Percentiles rank a stretch among this genome's conserved stretches.
These are phyloP conservation scores for Epizoanthus stellaris DNA, from an alignment of 92 coral and sea anemone species.

Conservation along the genomic window DNA sequence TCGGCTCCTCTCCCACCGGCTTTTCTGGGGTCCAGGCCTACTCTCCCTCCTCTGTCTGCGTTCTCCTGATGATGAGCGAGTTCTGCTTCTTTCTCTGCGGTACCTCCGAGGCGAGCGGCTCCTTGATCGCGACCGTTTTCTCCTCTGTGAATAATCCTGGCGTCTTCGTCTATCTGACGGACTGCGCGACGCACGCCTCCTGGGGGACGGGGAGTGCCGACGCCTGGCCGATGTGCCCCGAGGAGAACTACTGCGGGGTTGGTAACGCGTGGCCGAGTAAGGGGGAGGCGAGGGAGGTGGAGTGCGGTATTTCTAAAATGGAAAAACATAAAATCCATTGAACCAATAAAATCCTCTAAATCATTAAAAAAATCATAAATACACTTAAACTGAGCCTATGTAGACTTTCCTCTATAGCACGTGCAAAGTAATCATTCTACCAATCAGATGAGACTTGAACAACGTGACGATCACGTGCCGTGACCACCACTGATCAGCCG, in stretches of 20 bases:
- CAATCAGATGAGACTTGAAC: too few species aligned
- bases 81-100: slow-evolving; percentile 39
- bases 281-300: slow-evolving; percentile 76
- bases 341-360: neutral
- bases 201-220: slow-evolving; percentile 28
- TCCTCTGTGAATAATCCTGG: slow-evolving; percentile 21
- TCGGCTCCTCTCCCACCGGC: slow-evolving; percentile 43
- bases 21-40: slow-evolving; percentile 27
- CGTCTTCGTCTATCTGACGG: slow-evolving; percentile 24
- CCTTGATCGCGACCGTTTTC: slow-evolving; percentile 28
- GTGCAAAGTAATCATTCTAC: too few species aligned
- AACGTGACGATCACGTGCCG: too few species aligned
- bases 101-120: slow-evolving; percentile 20
- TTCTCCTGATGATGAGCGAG: slow-evolving; percentile 29
- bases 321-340: neutral
- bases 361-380: too few species aligned
- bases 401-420: too few species aligned
- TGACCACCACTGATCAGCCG: too few species aligned
- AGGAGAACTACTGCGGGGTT: slow-evolving; percentile 30
- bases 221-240: slow-evolving; percentile 17
- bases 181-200: slow-evolving; percentile 33
- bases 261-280: slow-evolving; percentile 6
- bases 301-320: slow-evolving; percentile 77
- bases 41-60: slow-evolving; percentile 29
- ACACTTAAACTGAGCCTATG: too few species aligned